A percentile compares a stretch with the other conserved stretches of the same genome.
These are phyloP conservation scores for Bombyx mori DNA, from an alignment of 1,140 invertebrate species.

Conservation along the genomic window DNA sequence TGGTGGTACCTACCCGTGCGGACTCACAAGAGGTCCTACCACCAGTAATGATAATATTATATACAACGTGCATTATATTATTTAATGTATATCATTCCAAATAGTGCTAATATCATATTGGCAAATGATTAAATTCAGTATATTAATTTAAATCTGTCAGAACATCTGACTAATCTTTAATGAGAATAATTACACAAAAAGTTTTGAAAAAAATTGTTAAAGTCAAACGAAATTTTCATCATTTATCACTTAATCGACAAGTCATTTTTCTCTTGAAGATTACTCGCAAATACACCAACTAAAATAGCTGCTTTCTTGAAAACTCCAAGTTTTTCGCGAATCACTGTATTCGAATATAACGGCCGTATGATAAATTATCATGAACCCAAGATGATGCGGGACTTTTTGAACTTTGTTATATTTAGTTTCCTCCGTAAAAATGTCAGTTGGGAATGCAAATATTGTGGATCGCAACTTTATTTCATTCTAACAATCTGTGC, in stretches of 20 bases:
- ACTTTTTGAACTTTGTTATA: constrained; percentile 10
- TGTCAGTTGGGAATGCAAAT: not conserved
- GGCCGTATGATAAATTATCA: constrained; percentile 42
- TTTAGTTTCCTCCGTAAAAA: constrained; percentile 8
- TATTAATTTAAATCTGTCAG: too few species aligned
- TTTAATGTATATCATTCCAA: too few species aligned
- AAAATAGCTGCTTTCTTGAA: constrained; percentile 27
- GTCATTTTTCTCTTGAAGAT: constrained; percentile 46
- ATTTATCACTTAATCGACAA: constrained; percentile 39
- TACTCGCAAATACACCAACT: constrained; percentile 31
- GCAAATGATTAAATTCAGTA: too few species aligned
- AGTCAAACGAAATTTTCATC: constrained; percentile 13
- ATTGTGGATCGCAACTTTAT: not conserved
- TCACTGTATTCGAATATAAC: constrained; percentile 29
- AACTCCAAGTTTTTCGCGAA: constrained; percentile 47
- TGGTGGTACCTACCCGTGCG: too few species aligned
- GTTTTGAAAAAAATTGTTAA: not conserved
- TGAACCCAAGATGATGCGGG: constrained; percentile 8
- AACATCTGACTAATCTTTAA: not conserved
- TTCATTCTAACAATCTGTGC: not conserved
- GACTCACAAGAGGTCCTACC: too few species aligned
- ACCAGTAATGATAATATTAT: too few species aligned
- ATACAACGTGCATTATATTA: too few species aligned
- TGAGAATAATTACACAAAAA: not conserved
- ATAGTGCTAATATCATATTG: too few species aligned